Conservation (phyloP, 2,113 vertebrate species). For the Cercopithecus mona region DNA sequence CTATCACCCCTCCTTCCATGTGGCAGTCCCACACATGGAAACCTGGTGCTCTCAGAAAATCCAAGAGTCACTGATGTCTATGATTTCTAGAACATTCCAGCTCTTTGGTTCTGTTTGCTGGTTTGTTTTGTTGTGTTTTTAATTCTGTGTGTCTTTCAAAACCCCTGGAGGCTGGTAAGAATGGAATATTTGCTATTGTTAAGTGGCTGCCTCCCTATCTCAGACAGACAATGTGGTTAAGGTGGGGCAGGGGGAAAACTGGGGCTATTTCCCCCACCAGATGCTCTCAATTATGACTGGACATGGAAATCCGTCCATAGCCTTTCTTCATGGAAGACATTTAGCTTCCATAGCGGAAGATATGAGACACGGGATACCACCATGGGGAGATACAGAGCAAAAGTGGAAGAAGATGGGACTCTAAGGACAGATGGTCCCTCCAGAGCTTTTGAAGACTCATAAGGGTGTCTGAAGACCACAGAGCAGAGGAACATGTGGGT, state of each 20-base stretch:
- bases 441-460: not conserved
- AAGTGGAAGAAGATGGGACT: not conserved
- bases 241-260: not conserved
- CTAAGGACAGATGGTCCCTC: not conserved
- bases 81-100: not conserved
- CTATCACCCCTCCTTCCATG: accelerated
- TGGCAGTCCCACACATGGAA: not conserved
- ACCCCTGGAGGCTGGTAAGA: not conserved
- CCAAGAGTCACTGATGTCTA: not conserved
- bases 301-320: not conserved
- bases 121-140: not conserved
- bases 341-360: not conserved
- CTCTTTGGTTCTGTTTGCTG: not conserved
- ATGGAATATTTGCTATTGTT: not conserved
- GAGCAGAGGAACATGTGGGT: not conserved
- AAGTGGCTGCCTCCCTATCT: not conserved
- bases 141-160: not conserved
- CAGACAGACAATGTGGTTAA: not conserved
- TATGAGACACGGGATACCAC: not conserved
- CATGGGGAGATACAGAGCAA: not conserved
- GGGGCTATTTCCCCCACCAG: not conserved
- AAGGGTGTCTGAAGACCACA: not conserved
- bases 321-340: not conserved
- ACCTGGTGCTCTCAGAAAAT: not conserved
- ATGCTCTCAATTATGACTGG: not conserved